Conservation (phyloP, 1,140 invertebrate species). For the Drosophila guanche region DNA sequence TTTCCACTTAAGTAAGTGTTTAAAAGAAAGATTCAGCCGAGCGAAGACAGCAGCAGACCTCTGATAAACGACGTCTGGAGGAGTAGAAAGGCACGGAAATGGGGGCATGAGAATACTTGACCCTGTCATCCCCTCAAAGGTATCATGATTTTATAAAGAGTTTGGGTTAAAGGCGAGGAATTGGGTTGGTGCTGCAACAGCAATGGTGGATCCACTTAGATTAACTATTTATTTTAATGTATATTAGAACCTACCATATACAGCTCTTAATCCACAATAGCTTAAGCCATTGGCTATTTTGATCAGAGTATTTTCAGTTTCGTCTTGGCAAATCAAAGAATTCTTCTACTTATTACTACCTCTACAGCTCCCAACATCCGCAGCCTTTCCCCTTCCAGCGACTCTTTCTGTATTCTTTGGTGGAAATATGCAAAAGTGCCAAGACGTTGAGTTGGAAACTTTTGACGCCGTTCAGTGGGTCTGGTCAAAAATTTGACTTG, state of each 20-base stretch:
- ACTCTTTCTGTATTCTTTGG: constrained; percentile 38
- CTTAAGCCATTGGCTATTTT: neutral
- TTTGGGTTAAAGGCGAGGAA: neutral
- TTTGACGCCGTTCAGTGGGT: constrained; percentile 71
- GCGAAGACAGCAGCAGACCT: constrained; percentile 40
- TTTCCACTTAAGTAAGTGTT: constrained; percentile 82
- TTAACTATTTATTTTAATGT: neutral
- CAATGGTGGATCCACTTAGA: too few species aligned
- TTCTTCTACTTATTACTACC: neutral
- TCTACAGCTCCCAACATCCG: constrained; percentile 21
- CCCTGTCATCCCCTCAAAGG: constrained; percentile 1
- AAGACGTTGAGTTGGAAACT: constrained; percentile 61
- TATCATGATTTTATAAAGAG: neutral
- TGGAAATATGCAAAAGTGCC: constrained; percentile 80
- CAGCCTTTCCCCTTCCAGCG: constrained; percentile 28
- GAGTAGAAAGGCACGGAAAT: constrained; percentile 31
- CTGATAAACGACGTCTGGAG: constrained; percentile 70
- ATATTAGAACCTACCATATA: neutral
- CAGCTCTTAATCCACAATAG: neutral
- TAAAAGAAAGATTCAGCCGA: constrained; percentile 72
- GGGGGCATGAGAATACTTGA: neutral
- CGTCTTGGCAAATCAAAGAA: neutral
- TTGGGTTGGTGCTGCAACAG: neutral
- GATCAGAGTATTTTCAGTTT: constrained; percentile 10
- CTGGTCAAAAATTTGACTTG: constrained; percentile 79